phyloP scores from a whole-genome alignment of 2,888 invertebrate genomes.

The Phymatocera aterrima region DNA sequence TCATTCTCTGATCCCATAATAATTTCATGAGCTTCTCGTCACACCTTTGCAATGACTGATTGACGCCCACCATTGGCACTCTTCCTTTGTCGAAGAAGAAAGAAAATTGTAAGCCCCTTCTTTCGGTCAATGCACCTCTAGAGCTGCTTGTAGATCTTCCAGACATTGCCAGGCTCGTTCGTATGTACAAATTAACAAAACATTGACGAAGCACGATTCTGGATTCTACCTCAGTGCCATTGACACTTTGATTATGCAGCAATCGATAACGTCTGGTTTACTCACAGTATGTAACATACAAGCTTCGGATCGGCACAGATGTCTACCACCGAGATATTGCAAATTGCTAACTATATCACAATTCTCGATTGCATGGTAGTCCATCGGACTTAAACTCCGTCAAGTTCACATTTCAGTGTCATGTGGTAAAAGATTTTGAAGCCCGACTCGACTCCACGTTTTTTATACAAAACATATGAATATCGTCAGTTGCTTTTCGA shows the following conservation, averaged over 20 bases:
- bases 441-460: too few species aligned
- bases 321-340: not conserved
- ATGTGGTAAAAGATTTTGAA: too few species aligned
- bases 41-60: not conserved
- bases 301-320: not conserved
- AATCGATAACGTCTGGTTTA: constrained; percentile 11
- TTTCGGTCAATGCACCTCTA: not conserved
- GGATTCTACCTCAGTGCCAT: not conserved
- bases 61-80: not conserved
- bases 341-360: not conserved
- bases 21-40: constrained; percentile 3
- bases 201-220: not conserved
- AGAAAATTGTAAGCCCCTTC: not conserved
- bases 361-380: not conserved
- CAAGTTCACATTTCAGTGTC: not conserved
- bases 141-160: not conserved
- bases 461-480: not conserved
- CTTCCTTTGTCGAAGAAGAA: not conserved
- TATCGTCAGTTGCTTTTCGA: too few species aligned
- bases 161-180: not conserved
- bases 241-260: not conserved
- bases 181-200: too few species aligned
- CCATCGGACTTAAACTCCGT: not conserved
- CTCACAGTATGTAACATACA: not conserved
- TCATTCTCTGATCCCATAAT: not conserved